Conservation (phyloP, 2,797 vertebrate species). For the Serranus cabrilla region DNA sequence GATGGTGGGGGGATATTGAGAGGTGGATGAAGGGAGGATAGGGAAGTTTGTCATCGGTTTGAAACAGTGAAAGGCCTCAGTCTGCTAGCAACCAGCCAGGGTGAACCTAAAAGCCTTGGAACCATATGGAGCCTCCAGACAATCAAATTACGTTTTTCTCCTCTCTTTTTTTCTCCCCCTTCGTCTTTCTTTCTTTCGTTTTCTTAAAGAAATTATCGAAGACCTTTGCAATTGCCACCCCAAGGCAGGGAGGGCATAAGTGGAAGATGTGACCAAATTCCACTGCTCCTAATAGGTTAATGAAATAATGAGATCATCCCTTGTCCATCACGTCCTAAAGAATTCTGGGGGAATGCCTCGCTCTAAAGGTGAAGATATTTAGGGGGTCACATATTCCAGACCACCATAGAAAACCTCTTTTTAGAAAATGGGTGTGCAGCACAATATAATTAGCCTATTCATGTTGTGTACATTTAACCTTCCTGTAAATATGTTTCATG, state of each 20-base stretch:
- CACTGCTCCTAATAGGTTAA: slow-evolving; percentile 82
- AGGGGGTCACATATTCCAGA: slow-evolving; percentile 14
- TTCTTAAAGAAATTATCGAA: slow-evolving; percentile 77
- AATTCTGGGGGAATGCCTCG: slow-evolving; percentile 24
- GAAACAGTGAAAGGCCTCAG: slow-evolving; percentile 76
- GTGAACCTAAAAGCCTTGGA: slow-evolving; percentile 73
- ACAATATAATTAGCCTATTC: neutral
- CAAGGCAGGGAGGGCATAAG: slow-evolving; percentile 42
- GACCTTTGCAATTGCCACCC: slow-evolving; percentile 66
- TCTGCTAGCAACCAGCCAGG: slow-evolving; percentile 67
- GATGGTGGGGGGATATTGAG: slow-evolving; percentile 60
- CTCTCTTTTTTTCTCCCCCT: slow-evolving; percentile 40
- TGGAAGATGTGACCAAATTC: slow-evolving; percentile 72
- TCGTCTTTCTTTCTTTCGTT: slow-evolving; percentile 52
- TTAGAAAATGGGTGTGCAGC: slow-evolving; percentile 5
- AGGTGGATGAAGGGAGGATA: slow-evolving; percentile 79
- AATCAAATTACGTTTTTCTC: slow-evolving; percentile 82
- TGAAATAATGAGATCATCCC: slow-evolving; percentile 83
- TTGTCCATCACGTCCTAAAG: slow-evolving; percentile 67
- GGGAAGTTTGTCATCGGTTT: slow-evolving; percentile 81
- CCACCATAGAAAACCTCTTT: slow-evolving; percentile 17
- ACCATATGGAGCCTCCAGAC: slow-evolving; percentile 82
- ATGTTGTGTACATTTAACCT: neutral
- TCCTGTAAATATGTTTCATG: too few relatives aligned
- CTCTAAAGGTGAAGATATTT: slow-evolving; percentile 38